Conservation (phyloP, 2,888 invertebrate genomes). For the Philereme transversata region DNA sequence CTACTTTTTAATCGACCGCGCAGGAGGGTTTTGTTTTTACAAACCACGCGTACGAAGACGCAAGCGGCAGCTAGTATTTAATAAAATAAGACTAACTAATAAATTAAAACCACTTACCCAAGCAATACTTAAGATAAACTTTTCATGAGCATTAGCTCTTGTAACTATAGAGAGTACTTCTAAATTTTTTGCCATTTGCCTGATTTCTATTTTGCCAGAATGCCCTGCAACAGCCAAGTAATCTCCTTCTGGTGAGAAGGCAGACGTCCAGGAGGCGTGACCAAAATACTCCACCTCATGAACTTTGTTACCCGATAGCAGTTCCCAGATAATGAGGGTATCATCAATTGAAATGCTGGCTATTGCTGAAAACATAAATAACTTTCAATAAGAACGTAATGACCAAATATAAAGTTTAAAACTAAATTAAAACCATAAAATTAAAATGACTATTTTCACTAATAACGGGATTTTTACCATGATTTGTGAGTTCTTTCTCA, state of each 20-base stretch:
- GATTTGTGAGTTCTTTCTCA: too few species aligned
- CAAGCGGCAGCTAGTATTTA: too few species aligned
- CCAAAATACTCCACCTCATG: constrained; percentile 93
- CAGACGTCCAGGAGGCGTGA: constrained; percentile 96
- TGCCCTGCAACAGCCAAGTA: constrained; percentile 95
- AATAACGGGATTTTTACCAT: too few species aligned
- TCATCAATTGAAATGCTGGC: constrained; percentile 97
- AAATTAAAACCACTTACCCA: constrained; percentile 88
- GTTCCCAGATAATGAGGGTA: constrained; percentile 95
- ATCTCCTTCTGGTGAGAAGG: constrained; percentile 95
- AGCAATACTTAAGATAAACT: constrained; percentile 95
- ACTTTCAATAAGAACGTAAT: constrained; percentile 19
- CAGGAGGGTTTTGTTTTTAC: too few species aligned
- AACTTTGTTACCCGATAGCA: constrained; percentile 91
- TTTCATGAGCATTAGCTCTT: constrained; percentile 85
- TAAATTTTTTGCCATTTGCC: constrained; percentile 89
- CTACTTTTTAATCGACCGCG: too few species aligned
- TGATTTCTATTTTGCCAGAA: constrained; percentile 92
- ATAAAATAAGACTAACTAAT: neutral
- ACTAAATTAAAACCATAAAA: neutral
- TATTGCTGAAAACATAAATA: constrained; percentile 81
- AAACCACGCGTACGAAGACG: too few species aligned
- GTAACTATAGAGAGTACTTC: constrained; percentile 92
- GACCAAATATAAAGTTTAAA: neutral
- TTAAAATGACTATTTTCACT: neutral